Percentiles rank a stretch among this genome's conserved stretches.
These are phyloP conservation scores for Uromys caudimaculatus DNA, from an alignment of 2,797 vertebrate species.

Conservation along the genomic window DNA sequence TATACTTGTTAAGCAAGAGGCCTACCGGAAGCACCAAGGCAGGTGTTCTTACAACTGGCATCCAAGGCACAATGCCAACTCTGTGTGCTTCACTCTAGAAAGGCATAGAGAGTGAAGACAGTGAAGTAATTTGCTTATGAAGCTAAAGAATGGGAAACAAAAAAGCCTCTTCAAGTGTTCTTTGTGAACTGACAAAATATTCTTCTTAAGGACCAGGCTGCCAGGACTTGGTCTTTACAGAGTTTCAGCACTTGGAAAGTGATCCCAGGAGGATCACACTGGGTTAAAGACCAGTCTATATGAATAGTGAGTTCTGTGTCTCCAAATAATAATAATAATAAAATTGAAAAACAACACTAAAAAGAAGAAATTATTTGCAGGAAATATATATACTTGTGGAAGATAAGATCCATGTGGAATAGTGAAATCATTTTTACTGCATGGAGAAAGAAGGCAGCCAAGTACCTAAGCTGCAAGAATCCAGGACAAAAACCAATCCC, in stretches of 20 bases:
- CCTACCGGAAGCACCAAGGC: neutral
- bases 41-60: neutral
- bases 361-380: neutral
- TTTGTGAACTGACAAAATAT: neutral
- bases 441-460: neutral
- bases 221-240: neutral
- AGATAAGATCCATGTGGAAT: neutral
- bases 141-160: neutral
- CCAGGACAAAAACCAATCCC: neutral
- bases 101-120: neutral
- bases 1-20: neutral
- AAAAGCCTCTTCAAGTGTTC: neutral
- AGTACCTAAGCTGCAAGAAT: neutral
- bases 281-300: neutral
- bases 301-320: neutral
- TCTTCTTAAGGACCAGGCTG: neutral
- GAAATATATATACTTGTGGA: neutral
- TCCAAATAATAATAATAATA: neutral
- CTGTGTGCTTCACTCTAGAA: neutral
- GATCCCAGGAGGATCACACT: neutral
- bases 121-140: neutral
- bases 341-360: neutral
- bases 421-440: neutral
- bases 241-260: neutral
- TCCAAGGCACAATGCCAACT: neutral